A percentile compares a stretch with the other conserved stretches of the same genome.
Evolutionary conservation across 2,888 invertebrate genomes (phyloP).

Genomic region (Protophormia terraenovae): DNA sequence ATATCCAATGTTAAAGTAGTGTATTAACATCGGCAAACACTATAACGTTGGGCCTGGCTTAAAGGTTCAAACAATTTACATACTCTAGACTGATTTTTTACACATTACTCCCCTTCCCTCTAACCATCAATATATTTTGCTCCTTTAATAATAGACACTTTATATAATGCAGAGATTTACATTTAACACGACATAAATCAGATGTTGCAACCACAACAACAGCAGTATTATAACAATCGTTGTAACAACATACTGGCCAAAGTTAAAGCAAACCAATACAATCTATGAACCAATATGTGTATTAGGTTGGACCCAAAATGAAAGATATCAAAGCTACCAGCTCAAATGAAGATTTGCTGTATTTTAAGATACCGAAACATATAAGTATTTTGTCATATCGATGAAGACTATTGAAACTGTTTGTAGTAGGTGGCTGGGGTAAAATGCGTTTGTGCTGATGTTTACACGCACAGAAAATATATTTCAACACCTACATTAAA

Average conservation of each 20-base stretch:
- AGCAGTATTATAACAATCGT: conserved; percentile 10
- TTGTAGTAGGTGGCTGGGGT: no score
- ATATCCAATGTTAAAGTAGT: not conserved
- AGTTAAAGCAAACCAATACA: conserved; percentile 3
- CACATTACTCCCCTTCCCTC: not conserved
- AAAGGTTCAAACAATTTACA: conserved; percentile 44
- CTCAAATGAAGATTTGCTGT: no score
- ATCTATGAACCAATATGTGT: conserved; percentile 16
- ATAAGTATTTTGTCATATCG: no score
- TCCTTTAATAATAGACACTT: conserved; percentile 70
- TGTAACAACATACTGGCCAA: conserved; percentile 8
- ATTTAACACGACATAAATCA: conserved; percentile 77
- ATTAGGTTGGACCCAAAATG: no score
- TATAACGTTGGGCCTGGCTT: conserved; percentile 35
- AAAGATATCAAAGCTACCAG: no score
- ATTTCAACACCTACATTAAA: no score
- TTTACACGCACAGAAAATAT: no score
- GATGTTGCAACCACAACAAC: conserved; percentile 71
- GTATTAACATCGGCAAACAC: conserved; percentile 11
- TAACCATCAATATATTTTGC: not conserved
- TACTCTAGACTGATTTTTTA: not conserved
- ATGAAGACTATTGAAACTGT: no score
- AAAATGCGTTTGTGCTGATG: no score
- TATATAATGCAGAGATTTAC: conserved; percentile 74
- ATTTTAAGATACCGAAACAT: no score